These are phyloP conservation scores for Agonopterix subpropinquella DNA, from an alignment of 2,888 invertebrate genomes.

Conservation along the genomic window DNA sequence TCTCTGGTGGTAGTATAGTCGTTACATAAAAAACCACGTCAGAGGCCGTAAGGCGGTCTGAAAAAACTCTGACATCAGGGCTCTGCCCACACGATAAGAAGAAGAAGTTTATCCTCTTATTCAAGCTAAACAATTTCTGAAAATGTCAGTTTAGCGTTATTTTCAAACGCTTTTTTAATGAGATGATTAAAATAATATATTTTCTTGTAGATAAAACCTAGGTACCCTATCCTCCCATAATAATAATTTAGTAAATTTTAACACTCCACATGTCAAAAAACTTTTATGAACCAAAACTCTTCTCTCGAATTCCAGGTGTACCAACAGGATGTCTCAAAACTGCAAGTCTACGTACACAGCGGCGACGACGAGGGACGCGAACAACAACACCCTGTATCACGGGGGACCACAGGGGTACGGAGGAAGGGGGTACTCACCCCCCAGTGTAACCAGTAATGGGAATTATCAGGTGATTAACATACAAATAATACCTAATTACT, in stretches of 20 bases:
- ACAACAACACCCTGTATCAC: slow-evolving; percentile 75
- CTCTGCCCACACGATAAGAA: too few species aligned
- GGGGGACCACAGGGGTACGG: slow-evolving; percentile 46
- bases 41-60: too few species aligned
- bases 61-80: too few species aligned
- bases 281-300: too few species aligned
- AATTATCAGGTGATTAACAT: slow-evolving; percentile 49
- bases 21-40: too few species aligned
- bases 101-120: too few species aligned
- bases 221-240: background rate
- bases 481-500: background rate
- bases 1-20: too few species aligned
- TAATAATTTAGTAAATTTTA: background rate
- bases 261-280: background rate
- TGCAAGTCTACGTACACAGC: slow-evolving; percentile 71
- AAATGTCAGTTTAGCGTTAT: too few species aligned
- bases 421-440: slow-evolving; percentile 51
- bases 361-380: slow-evolving; percentile 72
- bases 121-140: too few species aligned
- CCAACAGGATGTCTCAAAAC: slow-evolving; percentile 71
- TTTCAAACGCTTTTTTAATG: too few species aligned
- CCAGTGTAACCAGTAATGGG: slow-evolving; percentile 39
- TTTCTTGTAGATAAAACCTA: too few species aligned
- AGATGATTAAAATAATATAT: too few species aligned
- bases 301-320: slow-evolving; percentile 17